Base-by-base conservation (phyloP, 2,797 vertebrate species). In the Furcifer pardalis region DNA sequence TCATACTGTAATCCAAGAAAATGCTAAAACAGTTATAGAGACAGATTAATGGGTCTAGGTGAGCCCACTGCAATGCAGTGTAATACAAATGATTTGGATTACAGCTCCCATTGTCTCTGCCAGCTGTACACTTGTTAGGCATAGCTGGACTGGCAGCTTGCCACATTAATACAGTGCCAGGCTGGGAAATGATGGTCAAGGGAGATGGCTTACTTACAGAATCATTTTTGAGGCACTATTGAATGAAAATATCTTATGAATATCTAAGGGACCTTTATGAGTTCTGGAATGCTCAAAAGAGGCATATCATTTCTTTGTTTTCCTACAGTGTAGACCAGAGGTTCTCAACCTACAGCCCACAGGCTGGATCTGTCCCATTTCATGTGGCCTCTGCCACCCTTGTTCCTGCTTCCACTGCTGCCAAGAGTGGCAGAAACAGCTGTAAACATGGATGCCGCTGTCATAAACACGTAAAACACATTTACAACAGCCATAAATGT, bases 221-320 rank as follows among this genome's bases (percentile, higher is more conserved):
- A 72, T 72, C 49, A 71, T 42, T 86, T 77, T 66, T 37, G 0
- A 35, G 85, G 85, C 40, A 88, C 32, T 83, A 90, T 78, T 83
- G 91, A 91, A 91, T 84, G 44, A 79, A 92, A 90, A 86, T 86
- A 42, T 89, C 90, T 81, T 60, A 79, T 1, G 23, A 88, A 81
- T 69, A 74, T 32, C 52, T 0, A 77, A 84, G 35, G 69, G 62
- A 56, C 46, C 40, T 73, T 86, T 85, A 72, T 19, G 82, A 27
- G 68, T 74, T 68, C 2, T 72, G 49, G n/a, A 88, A 82, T 89
- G 88, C 87, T 90, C 81, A 87, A 87, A 87, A 82, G 0, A 83
- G 52, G 60, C 83, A 82, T 72, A 7, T 85, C n/a, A 89, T 93
- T 89, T 84, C 59, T 91, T 77, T 82, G 83, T 91, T 91, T 84